A percentile compares a stretch with the other conserved stretches of the same genome.
Conservation (phyloP, 1,140 invertebrate species). For the Zaprionus taronus region DNA sequence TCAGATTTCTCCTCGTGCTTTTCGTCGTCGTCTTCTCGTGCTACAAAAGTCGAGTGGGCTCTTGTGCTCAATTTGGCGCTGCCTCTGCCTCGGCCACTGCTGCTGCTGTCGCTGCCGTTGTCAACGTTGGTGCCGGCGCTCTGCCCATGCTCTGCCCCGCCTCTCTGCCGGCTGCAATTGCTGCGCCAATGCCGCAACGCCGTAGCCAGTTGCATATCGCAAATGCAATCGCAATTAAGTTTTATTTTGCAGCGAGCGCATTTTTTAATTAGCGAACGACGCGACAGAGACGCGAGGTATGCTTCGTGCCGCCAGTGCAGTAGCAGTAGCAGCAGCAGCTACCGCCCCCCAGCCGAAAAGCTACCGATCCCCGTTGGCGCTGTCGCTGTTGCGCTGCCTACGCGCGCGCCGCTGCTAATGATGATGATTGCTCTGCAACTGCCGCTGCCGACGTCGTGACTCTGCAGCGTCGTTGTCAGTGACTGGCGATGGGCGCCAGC, state of each 20-base stretch:
- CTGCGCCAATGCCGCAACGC: conserved; percentile 56
- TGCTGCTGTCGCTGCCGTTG: conserved; percentile 17
- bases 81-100: conserved; percentile 38
- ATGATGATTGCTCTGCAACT: conserved; percentile 72
- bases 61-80: conserved; percentile 55
- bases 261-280: conserved; percentile 78
- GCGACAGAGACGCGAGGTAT: conserved; percentile 52
- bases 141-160: conserved; percentile 1
- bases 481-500: conserved; percentile 23
- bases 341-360: conserved; percentile 36
- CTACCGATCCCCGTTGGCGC: conserved; percentile 30
- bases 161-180: conserved; percentile 21
- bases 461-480: not conserved
- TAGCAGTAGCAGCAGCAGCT: conserved; percentile 12
- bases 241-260: conserved; percentile 79
- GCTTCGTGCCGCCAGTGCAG: conserved; percentile 53
- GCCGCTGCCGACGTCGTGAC: conserved; percentile 17
- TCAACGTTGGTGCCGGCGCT: conserved; percentile 1
- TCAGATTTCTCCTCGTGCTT: conserved; percentile 53
- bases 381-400: conserved; percentile 42
- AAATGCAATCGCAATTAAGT: conserved; percentile 82
- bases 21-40: conserved; percentile 30
- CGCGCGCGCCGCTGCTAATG: conserved; percentile 64
- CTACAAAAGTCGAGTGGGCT: conserved; percentile 55
- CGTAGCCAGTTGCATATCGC: conserved; percentile 58